phyloP scores from a whole-genome alignment of 2,888 invertebrate genomes.

The Agrochola lychnidis region DNA sequence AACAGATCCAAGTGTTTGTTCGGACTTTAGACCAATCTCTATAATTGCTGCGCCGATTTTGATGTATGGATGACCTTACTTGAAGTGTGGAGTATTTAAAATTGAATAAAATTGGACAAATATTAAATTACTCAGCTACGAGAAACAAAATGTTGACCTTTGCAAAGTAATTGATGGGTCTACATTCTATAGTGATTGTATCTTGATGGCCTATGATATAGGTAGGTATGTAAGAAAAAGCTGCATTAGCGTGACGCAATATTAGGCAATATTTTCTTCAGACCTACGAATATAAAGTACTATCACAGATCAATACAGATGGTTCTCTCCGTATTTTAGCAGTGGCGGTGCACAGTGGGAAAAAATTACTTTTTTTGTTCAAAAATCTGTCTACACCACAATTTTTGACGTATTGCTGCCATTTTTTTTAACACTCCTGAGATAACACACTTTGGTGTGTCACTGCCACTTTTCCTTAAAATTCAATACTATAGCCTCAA shows the following conservation, averaged over 20 bases:
- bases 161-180: constrained; percentile 3
- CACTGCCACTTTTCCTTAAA: too few species aligned
- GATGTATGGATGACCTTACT: constrained; percentile 33
- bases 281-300: not conserved
- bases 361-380: too few species aligned
- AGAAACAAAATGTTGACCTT: not conserved
- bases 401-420: too few species aligned
- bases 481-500: too few species aligned
- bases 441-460: too few species aligned
- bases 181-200: not conserved
- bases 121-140: not conserved
- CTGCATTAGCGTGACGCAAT: not conserved
- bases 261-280: not conserved
- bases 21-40: constrained; percentile 37
- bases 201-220: not conserved
- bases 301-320: too few species aligned
- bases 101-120: not conserved
- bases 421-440: too few species aligned
- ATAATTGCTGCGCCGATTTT: constrained; percentile 28
- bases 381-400: too few species aligned
- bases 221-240: not conserved
- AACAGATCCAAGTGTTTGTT: constrained; percentile 33
- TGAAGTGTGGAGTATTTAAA: constrained; percentile 18
- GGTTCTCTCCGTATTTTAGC: too few species aligned
- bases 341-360: too few species aligned